Evolutionary conservation across 2,888 invertebrate species (phyloP), one percentile per base, ranked within the genome.

Genomic region (Cheilosia variabilis): DNA sequence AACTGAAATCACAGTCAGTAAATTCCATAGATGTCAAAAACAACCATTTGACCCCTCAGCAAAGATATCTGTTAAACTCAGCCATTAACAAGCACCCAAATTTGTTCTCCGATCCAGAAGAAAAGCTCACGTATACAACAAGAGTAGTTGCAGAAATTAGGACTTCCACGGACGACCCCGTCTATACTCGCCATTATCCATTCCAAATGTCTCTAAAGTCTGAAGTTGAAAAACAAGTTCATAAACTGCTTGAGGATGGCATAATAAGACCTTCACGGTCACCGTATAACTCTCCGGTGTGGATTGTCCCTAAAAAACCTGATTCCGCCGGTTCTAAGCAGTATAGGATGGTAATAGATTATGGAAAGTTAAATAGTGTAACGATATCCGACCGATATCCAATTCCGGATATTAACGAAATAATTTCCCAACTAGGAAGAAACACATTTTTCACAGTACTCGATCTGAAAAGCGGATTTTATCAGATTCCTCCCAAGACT

Each of bases 321-420:
- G 41, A 15, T 41, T 41, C 41, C 41, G 15, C 4, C 15, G 41
- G 41, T 41, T 0, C 41, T 1, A 41, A 41, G 15, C 15, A 41
- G 1, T 41, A 41, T 15, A 43, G 43, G n/a, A 43, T 43, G 41
- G 41, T 41, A 13, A 43, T 43, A 43, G 43, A 43, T 2, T 43
- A 4, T 1, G 3, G 15, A n/a, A 43, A 43, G 1, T n/a, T 43
- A 47, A 47, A 47, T 2, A 47, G 17, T 1, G n/a, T 47, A 0
- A 47, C 47, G 19, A 47, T 47, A 47, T 47, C 19, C 0, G 47
- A 17, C 47, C 0, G 2, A 19, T 47, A 47, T 47, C n/a, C 47
- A 17, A 47, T 47, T n/a, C 45, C 45, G 45, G 45, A 47, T 17
- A 47, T 47, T 47, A 47, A 47, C 6, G 47, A 47, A 47, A 47